Evolutionary conservation across 2,797 vertebrate genomes (phyloP).

Genomic region (Neosalanx taihuensis): DNA sequence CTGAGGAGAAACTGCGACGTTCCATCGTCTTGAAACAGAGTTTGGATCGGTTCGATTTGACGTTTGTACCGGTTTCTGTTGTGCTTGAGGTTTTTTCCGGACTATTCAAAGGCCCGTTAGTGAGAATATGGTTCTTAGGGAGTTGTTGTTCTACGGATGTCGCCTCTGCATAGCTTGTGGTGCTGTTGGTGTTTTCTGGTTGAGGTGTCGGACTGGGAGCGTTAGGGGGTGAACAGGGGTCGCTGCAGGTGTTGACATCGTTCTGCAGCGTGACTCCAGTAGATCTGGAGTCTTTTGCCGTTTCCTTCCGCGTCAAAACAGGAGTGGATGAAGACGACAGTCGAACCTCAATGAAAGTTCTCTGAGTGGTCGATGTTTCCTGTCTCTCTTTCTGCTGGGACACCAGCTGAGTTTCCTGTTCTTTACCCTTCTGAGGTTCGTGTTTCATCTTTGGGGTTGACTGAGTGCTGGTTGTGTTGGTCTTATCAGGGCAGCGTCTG

Average conservation of each 20-base stretch:
- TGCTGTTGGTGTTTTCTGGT: slow-evolving; percentile 23
- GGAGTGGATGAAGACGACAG: slow-evolving; percentile 67
- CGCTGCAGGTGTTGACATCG: slow-evolving; percentile 17
- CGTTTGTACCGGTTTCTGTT: slow-evolving; percentile 33
- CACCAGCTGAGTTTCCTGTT: slow-evolving; percentile 18
- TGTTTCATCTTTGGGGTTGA: slow-evolving; percentile 15
- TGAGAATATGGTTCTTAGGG: slow-evolving; percentile 24
- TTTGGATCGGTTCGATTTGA: slow-evolving; percentile 51
- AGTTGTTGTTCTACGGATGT: slow-evolving; percentile 24
- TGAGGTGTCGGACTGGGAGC: slow-evolving; percentile 17
- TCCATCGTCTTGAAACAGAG: slow-evolving; percentile 61
- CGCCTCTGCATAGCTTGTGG: slow-evolving; percentile 12
- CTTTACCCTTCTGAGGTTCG: slow-evolving; percentile 4
- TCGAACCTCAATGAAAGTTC: slow-evolving; percentile 78
- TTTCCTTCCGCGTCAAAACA: slow-evolving; percentile 40
- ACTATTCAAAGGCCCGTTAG: slow-evolving; percentile 28
- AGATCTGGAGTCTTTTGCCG: slow-evolving; percentile 23
- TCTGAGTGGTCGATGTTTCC: slow-evolving; percentile 65
- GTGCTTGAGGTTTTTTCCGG: slow-evolving; percentile 17
- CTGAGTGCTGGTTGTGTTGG: not conserved
- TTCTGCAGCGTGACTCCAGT: slow-evolving; percentile 17
- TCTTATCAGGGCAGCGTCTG: slow-evolving; percentile 33
- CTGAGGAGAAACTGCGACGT: slow-evolving; percentile 74
- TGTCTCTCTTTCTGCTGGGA: slow-evolving; percentile 41
- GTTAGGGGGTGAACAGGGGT: slow-evolving; percentile 16